These are phyloP conservation scores for Harpalus rubripes DNA, from an alignment of 2,888 invertebrate genomes.

Conservation along the genomic window DNA sequence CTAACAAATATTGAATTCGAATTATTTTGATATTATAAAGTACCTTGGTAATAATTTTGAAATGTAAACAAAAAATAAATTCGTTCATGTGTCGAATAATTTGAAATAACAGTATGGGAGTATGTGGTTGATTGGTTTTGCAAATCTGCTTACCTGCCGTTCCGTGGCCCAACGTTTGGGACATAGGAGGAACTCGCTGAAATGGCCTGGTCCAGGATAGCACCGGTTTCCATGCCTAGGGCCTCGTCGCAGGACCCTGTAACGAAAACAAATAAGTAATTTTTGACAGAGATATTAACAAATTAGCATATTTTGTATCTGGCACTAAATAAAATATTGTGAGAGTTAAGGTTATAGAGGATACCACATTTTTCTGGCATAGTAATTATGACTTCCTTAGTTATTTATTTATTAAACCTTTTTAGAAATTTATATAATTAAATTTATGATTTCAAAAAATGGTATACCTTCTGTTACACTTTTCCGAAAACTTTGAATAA, in stretches of 20 bases:
- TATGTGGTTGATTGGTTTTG: neutral
- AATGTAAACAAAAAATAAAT: neutral
- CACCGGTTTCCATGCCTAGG: constrained; percentile 87
- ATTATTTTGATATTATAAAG: constrained; percentile 3
- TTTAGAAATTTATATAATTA: too few species aligned
- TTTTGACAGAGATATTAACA: too few species aligned
- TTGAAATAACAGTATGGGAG: neutral
- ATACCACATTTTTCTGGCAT: too few species aligned
- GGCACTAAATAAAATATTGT: too few species aligned
- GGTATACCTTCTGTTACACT: too few species aligned
- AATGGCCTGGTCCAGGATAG: constrained; percentile 84
- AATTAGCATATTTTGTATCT: too few species aligned
- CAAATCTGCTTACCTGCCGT: constrained; percentile 81
- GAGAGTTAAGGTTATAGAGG: too few species aligned
- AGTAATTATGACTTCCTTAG: too few species aligned
- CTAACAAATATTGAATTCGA: constrained; percentile 2
- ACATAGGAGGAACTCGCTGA: constrained; percentile 86
- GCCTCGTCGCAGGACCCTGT: constrained; percentile 82
- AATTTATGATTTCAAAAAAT: too few species aligned
- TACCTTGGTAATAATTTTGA: neutral
- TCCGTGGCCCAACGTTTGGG: constrained; percentile 84
- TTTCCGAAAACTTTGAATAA: too few species aligned
- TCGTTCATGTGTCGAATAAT: neutral
- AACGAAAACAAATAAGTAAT: constrained; percentile 70
- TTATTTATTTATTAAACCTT: too few species aligned